Evolutionary conservation across 2,113 vertebrate species (phyloP), one percentile per base, ranked within the genome.

Genomic region (Gymnorhina tibicen): DNA sequence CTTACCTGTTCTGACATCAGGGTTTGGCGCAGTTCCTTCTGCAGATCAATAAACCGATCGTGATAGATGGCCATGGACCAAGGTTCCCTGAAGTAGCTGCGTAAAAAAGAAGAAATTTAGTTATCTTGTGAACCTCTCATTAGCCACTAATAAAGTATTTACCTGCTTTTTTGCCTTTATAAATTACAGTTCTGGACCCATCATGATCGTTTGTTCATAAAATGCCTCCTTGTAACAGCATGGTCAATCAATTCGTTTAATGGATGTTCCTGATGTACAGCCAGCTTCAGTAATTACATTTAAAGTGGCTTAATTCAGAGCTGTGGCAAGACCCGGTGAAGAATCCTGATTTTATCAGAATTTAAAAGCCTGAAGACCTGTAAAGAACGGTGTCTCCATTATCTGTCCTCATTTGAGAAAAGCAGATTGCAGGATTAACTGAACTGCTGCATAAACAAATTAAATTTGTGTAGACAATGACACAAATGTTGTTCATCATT

Each of bases 271-370:
- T 98, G 98, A 98, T 98, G 98, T 98, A 98, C 98, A 98, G 98
- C 98, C 98, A 98, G 98, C 98, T 98, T 97, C 97, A 95, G 98
- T 99, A 99, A 99, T 99, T 99, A 98, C 98, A 99, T 99, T 98
- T 98, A 98, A 98, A 99, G 98, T 98, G 98, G 98, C 98, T 98
- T 98, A 98, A 98, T 99, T 99, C 98, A 98, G 98, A 98, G 98
- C 98, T 98, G 98, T 98, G 98, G 98, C 98, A 99, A 99, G 98
- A 98, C 98, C 98, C 98, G 98, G 98, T 97, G 97, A 99, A 98
- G 98, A 99, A 98, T 98, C 98, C 98, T 99, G 98, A 99, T 99
- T 99, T 99, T 99, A 99, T 99, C 99, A 99, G 98, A 97, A 98
- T 97, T 98, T 98, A 98, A 98, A 98, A 98, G 98, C 98, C 98